phyloP scores from a whole-genome alignment of 2,113 vertebrate genomes.

The Orthonyx spaldingii region DNA sequence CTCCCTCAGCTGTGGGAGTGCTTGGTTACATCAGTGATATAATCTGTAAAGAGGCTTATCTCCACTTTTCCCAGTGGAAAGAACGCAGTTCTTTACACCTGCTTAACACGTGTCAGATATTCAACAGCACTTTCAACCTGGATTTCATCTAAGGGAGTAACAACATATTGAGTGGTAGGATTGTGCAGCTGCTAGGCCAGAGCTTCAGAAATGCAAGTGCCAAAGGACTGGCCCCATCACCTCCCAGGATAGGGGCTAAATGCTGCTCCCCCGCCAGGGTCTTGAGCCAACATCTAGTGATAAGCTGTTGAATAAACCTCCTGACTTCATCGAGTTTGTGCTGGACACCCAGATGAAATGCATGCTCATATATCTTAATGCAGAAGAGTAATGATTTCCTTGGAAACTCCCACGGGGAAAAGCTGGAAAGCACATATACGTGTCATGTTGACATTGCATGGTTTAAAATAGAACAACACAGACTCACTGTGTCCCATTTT shows the following conservation, averaged over 20 bases:
- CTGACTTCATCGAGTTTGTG: neutral
- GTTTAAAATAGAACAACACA: neutral
- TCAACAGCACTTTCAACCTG: rapidly evolving
- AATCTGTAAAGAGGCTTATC: neutral
- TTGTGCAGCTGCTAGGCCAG: neutral
- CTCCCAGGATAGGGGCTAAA: too few relatives aligned
- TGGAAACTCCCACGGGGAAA: neutral
- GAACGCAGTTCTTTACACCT: neutral
- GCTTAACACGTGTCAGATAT: neutral
- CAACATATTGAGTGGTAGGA: rapidly evolving
- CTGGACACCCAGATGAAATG: neutral
- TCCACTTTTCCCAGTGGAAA: neutral
- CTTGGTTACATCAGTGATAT: rapidly evolving
- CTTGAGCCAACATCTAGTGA: neutral
- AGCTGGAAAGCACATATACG: rapidly evolving
- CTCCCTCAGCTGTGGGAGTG: rapidly evolving
- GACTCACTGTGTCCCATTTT: rapidly evolving
- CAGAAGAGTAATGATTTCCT: neutral
- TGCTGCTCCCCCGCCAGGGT: rapidly evolving
- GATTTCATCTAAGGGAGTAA: neutral
- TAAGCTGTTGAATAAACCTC: neutral
- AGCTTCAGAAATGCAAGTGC: neutral
- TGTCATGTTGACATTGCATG: rapidly evolving
- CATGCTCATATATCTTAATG: neutral
- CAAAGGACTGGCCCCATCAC: neutral